Evolutionary conservation across 2,888 invertebrate species (phyloP).

Genomic region (Thyatira batis): DNA sequence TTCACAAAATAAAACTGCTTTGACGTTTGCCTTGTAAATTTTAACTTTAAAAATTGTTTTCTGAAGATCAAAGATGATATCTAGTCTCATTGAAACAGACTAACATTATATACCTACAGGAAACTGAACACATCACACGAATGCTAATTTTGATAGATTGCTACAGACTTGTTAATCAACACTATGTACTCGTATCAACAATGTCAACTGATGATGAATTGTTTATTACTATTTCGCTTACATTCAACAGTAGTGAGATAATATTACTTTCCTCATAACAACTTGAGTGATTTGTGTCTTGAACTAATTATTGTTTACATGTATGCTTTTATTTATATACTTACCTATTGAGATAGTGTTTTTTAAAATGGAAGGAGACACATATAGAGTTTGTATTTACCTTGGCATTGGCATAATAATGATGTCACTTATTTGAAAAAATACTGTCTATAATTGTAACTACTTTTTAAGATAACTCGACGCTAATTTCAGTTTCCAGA

Average conservation of each 20-base stretch:
- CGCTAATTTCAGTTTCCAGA: too few species aligned
- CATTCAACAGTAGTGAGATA: neutral
- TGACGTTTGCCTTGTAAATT: too few species aligned
- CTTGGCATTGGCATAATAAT: too few species aligned
- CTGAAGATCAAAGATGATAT: too few species aligned
- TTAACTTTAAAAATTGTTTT: too few species aligned
- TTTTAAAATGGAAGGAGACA: too few species aligned
- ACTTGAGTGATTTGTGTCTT: neutral
- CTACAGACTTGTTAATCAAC: conserved; percentile 4
- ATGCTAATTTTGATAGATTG: conserved; percentile 5
- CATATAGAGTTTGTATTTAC: too few species aligned
- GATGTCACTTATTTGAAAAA: too few species aligned
- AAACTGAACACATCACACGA: neutral
- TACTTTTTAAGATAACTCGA: too few species aligned
- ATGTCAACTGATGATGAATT: neutral
- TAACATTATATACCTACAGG: neutral
- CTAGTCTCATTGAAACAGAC: neutral
- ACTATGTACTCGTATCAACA: conserved; percentile 1
- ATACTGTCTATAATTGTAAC: too few species aligned
- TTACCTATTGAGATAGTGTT: neutral
- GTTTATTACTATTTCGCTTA: neutral
- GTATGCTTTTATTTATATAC: too few species aligned
- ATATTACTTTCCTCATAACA: neutral
- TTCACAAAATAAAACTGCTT: too few species aligned
- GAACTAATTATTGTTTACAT: neutral